These are phyloP conservation scores for Scolanthus callimorphus DNA, from an alignment of 92 coral and sea anemone species.

Conservation along the genomic window DNA sequence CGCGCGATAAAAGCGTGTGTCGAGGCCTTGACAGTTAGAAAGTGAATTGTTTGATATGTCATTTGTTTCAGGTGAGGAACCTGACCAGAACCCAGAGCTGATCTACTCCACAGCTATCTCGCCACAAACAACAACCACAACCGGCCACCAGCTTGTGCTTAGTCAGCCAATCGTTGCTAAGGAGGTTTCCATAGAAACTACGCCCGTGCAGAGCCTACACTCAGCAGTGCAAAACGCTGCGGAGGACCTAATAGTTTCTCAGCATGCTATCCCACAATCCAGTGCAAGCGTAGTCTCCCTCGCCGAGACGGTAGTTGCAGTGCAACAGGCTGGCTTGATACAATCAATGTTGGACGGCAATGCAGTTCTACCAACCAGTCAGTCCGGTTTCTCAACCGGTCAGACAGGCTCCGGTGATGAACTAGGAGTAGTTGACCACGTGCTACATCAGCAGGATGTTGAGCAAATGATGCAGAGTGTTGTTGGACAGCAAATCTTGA, in stretches of 20 bases:
- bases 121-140: conserved; percentile 38
- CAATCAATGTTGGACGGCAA: conserved; percentile 84
- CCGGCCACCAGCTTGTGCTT: conserved; percentile 66
- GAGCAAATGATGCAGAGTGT: conserved; percentile 93
- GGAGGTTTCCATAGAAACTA: conserved; percentile 90
- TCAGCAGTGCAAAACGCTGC: conserved; percentile 59
- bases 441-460: conserved; percentile 69
- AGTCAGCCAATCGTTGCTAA: conserved; percentile 85
- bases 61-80: conserved; percentile 47
- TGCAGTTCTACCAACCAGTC: conserved; percentile 54
- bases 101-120: conserved; percentile 39
- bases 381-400: conserved; percentile 23
- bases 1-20: too few species aligned
- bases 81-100: conserved; percentile 48
- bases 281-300: conserved; percentile 74
- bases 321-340: conserved; percentile 74
- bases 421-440: conserved; percentile 73
- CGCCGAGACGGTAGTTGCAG: conserved; percentile 79
- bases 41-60: too few species aligned
- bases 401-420: conserved; percentile 55
- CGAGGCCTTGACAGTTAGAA: too few species aligned
- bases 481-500: conserved; percentile 74
- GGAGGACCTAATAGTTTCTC: conserved; percentile 45
- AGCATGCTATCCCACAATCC: conserved; percentile 33
- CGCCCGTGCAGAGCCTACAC: conserved; percentile 70